These are phyloP conservation scores for Scaptomyza reducta DNA, from an alignment of 2,888 invertebrate species.

Conservation along the genomic window DNA sequence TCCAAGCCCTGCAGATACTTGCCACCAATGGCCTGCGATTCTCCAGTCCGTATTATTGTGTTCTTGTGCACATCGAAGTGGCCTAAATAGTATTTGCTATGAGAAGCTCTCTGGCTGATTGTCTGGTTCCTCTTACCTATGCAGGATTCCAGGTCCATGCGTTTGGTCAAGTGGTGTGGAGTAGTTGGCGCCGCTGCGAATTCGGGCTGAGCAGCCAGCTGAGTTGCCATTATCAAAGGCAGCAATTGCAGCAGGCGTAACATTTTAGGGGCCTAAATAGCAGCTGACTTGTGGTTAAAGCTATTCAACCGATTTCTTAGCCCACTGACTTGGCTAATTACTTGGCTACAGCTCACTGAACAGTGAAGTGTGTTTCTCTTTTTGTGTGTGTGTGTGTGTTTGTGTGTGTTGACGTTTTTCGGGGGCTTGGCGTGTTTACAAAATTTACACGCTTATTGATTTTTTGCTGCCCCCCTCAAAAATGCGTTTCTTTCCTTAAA, in stretches of 20 bases:
- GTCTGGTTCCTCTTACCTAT: conserved; percentile 70
- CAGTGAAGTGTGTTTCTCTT: background rate
- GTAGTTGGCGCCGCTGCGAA: conserved; percentile 22
- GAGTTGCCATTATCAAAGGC: conserved; percentile 47
- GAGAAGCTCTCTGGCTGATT: too few species aligned
- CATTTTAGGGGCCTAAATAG: conserved; percentile 8
- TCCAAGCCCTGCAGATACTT: conserved; percentile 94
- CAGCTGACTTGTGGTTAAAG: conserved; percentile 38
- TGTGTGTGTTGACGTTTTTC: conserved; percentile 12
- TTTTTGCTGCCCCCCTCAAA: conserved; percentile 39
- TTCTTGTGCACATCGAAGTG: conserved; percentile 93
- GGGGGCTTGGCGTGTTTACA: conserved; percentile 77
- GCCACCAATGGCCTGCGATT: conserved; percentile 94
- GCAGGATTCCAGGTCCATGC: conserved; percentile 83
- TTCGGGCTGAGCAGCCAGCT: conserved; percentile 62
- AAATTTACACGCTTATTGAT: conserved; percentile 74
- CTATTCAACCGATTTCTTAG: conserved; percentile 25
- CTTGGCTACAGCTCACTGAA: conserved; percentile 56
- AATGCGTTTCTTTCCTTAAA: conserved; percentile 6
- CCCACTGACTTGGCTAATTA: conserved; percentile 29
- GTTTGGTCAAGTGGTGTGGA: conserved; percentile 79
- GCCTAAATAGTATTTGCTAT: conserved; percentile 56
- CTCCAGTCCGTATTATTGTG: conserved; percentile 95
- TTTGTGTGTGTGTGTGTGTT: background rate
- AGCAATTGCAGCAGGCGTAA: conserved; percentile 38